Evolutionary conservation across 1,140 invertebrate species (phyloP).

Genomic region (Magallana gigas): DNA sequence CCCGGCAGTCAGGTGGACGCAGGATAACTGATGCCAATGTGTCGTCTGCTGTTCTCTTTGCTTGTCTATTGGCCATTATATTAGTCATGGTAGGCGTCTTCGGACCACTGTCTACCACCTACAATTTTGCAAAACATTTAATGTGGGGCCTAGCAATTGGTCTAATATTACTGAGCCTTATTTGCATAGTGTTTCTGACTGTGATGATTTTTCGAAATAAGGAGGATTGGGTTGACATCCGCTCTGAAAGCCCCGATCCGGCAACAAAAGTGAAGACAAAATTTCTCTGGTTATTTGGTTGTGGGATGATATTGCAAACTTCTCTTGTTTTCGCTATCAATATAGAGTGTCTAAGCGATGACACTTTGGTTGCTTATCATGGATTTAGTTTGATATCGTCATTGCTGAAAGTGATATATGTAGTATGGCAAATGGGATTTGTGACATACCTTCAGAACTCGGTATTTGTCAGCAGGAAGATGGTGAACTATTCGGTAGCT

Average conservation of each 20-base stretch:
- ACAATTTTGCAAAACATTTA: background rate
- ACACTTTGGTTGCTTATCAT: background rate
- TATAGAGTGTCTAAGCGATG: background rate
- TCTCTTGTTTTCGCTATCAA: background rate
- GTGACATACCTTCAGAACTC: slow-evolving; percentile 5
- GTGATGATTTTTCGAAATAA: slow-evolving; percentile 24
- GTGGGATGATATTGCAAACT: slow-evolving; percentile 7
- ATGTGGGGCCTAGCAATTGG: background rate
- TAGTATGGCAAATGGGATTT: slow-evolving; percentile 27
- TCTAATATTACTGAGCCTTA: background rate
- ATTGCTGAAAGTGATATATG: background rate
- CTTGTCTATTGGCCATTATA: background rate
- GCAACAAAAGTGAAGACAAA: background rate
- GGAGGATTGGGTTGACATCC: background rate
- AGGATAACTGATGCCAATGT: background rate
- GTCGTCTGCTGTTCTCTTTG: slow-evolving; percentile 19
- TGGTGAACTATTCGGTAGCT: slow-evolving; percentile 26
- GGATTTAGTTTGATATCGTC: background rate
- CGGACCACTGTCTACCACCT: background rate
- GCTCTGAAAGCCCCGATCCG: background rate
- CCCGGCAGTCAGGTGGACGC: background rate
- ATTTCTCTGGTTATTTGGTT: slow-evolving; percentile 7
- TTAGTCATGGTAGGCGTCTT: slow-evolving; percentile 2
- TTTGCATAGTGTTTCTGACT: background rate
- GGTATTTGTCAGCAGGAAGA: slow-evolving; percentile 9